These are phyloP conservation scores for Pica pica DNA, from an alignment of 2,113 vertebrate genomes.

Conservation along the genomic window DNA sequence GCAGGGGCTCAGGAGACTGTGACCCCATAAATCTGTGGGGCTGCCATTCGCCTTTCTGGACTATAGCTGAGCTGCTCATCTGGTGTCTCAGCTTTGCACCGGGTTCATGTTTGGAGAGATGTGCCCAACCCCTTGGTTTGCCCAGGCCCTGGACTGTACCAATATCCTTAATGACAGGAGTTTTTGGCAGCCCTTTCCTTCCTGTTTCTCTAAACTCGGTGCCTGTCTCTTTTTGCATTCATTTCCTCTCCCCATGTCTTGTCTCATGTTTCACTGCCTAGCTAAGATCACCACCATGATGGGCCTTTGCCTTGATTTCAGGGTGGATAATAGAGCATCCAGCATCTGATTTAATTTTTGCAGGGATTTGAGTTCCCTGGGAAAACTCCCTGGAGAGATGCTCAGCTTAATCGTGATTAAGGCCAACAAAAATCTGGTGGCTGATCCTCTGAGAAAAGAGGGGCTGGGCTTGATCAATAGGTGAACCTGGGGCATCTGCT, in stretches of 20 bases:
- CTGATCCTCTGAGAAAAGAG: conserved; percentile 13
- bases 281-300: not conserved
- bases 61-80: not conserved
- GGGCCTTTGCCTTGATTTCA: not conserved
- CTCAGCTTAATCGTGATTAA: conserved; percentile 52
- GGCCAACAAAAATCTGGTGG: conserved; percentile 27
- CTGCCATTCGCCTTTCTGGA: not conserved
- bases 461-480: not conserved
- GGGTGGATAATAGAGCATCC: not conserved
- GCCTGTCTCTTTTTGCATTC: not conserved
- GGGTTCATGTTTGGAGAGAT: not conserved
- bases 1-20: not conserved
- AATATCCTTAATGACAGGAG: not conserved
- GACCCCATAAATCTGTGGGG: not conserved
- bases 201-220: not conserved
- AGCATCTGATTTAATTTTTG: conserved; percentile 22
- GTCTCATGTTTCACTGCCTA: not conserved
- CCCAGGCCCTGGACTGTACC: not conserved
- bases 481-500: not conserved
- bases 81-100: not conserved
- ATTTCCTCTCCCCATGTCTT: not conserved
- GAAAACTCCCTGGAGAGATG: not conserved
- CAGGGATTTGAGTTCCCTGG: conserved; percentile 21
- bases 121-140: not conserved
- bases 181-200: not conserved